Evolutionary conservation across 2,888 invertebrate species (phyloP), one percentile per base, ranked within the genome.

Genomic region (Melipona bicolor): DNA sequence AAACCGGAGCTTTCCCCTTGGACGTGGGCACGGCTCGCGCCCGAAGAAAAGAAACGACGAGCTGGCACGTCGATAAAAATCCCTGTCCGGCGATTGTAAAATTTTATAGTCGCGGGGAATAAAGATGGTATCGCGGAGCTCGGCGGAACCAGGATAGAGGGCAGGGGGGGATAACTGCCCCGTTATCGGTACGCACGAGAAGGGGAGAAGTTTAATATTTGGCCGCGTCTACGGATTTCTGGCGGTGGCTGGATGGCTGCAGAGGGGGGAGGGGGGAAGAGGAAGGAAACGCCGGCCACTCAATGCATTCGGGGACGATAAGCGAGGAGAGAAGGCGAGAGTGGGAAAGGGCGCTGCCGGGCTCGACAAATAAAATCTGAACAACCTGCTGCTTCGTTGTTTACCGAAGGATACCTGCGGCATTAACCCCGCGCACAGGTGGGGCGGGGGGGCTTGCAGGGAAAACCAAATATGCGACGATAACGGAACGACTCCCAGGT

Each of bases 321-420:
- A 93, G 93, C 92, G 62, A 21, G 77, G 76, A 81, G 62, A 32
- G 77, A 82, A 82, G 81, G 78, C 59, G 27, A 54, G 54, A 85
- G 81, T 69, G 85, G 82, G 61, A 27, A 32, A 89, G 88, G 86
- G 84, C 84, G 86, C 90, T 87, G 89, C 88, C 91, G 90, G 90
- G 89, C 92, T 92, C 89, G 90, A 92, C 93, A 94, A 93, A 94
- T 93, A 93, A 94, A 94, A 94, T 93, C 93, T 90, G 92, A 93
- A 93, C 93, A 94, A 94, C 92, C 93, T 92, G 92, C 93, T 92
- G 93, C 90, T 90, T 86, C 91, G 91, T 92, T 93, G 93, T 93
- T 93, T 93, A 90, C 91, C 91, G 90, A 92, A 91, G 92, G 90
- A 93, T 93, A 93, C 90, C 91, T 90, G 87, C 84, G 81, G 87